These are phyloP conservation scores for Smittia aterrima DNA, from an alignment of 2,888 invertebrate genomes.

Conservation along the genomic window DNA sequence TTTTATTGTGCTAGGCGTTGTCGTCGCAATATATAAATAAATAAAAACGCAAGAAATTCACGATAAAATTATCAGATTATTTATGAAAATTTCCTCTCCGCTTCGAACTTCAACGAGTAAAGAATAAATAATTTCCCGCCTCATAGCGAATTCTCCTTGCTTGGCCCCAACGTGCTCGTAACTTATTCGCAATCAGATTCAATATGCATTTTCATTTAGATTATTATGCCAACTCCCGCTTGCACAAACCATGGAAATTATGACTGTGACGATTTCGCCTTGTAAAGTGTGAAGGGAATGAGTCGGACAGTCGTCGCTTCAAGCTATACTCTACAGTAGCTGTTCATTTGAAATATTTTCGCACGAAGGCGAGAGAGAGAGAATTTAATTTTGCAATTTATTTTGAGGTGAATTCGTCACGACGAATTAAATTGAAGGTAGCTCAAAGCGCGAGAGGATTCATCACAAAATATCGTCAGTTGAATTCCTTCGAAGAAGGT, in stretches of 20 bases:
- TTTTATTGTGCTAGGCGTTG: background rate
- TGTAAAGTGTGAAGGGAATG: background rate
- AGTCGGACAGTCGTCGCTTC: background rate
- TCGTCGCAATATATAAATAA: background rate
- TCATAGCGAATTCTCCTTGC: background rate
- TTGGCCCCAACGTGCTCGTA: background rate
- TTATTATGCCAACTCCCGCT: background rate
- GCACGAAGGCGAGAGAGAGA: background rate
- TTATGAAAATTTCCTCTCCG: background rate
- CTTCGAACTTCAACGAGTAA: background rate
- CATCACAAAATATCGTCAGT: background rate
- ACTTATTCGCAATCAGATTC: conserved; percentile 18
- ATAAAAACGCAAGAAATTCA: background rate
- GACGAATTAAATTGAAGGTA: background rate
- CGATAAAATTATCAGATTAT: background rate
- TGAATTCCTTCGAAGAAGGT: background rate
- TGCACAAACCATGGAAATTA: background rate
- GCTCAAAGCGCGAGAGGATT: background rate
- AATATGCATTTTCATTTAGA: conserved; percentile 17
- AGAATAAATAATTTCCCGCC: background rate
- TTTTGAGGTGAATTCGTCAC: conserved; percentile 20
- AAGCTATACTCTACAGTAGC: background rate
- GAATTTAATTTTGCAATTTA: conserved; percentile 14
- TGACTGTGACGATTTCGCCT: background rate
- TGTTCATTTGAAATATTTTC: conserved; percentile 11